Evolutionary conservation across 1,140 invertebrate species (phyloP).

Genomic region (Panagrolaimus sp.): DNA sequence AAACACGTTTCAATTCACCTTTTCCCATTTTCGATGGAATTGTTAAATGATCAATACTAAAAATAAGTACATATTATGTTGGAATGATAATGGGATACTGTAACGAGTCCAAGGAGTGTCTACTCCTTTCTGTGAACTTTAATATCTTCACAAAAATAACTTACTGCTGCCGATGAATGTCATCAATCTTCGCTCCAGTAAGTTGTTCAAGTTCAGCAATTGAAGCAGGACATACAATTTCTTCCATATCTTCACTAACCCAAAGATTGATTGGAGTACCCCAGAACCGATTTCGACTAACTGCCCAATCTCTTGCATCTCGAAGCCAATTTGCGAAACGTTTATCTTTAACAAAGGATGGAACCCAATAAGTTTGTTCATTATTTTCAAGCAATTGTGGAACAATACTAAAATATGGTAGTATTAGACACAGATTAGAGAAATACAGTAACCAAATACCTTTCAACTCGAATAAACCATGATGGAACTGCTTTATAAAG

Average conservation of each 20-base stretch:
- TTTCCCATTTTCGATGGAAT: conserved; percentile 83
- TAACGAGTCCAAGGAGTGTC: too few relatives aligned
- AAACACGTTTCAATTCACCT: conserved; percentile 75
- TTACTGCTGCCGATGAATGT: conserved; percentile 94
- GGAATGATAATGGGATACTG: too few relatives aligned
- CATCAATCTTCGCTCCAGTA: conserved; percentile 74
- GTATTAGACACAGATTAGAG: too few relatives aligned
- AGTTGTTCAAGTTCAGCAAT: conserved; percentile 81
- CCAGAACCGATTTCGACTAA: conserved; percentile 95
- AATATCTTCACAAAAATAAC: too few relatives aligned
- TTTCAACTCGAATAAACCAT: conserved; percentile 93
- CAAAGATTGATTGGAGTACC: conserved; percentile 97
- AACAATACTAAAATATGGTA: too few relatives aligned
- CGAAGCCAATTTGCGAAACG: conserved; percentile 95
- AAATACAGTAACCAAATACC: too few relatives aligned
- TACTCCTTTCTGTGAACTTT: too few relatives aligned
- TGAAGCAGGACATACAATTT: conserved; percentile 87
- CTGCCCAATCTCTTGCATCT: conserved; percentile 95
- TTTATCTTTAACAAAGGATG: conserved; percentile 95
- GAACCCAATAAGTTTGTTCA: conserved; percentile 89
- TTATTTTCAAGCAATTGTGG: conserved; percentile 75
- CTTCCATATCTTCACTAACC: conserved; percentile 86
- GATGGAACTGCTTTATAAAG: conserved; percentile 97
- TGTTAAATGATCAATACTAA: conserved; percentile 81
- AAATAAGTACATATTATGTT: too few relatives aligned